Evolutionary conservation across 2,888 invertebrate genomes (phyloP).

Genomic region (Oscheius sp.): DNA sequence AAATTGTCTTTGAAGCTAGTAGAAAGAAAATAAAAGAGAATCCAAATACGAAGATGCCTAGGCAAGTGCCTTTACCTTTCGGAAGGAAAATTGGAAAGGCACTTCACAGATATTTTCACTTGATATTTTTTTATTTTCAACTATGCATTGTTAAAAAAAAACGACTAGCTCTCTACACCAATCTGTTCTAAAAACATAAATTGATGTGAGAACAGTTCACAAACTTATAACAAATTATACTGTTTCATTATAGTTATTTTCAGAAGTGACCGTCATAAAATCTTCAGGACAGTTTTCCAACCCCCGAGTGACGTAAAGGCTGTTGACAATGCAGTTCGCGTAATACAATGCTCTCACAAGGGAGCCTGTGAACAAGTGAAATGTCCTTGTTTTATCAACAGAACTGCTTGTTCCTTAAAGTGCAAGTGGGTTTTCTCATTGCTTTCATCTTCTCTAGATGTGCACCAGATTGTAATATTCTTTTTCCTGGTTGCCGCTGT

Average conservation of each 20-base stretch:
- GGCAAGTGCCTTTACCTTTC: too few relatives aligned
- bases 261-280: neutral
- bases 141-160: too few relatives aligned
- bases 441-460: constrained; percentile 1
- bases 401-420: constrained; percentile 9
- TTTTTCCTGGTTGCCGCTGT: constrained; percentile 30
- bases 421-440: constrained; percentile 17
- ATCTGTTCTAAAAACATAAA: too few relatives aligned
- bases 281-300: neutral
- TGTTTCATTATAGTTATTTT: neutral
- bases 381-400: constrained; percentile 6
- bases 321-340: neutral
- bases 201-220: too few relatives aligned
- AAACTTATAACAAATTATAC: too few relatives aligned
- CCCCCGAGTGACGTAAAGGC: neutral
- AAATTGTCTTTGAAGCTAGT: too few relatives aligned
- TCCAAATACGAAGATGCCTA: too few relatives aligned
- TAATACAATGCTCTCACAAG: constrained; percentile 12
- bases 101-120: too few relatives aligned
- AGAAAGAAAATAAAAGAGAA: too few relatives aligned
- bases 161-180: too few relatives aligned
- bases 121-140: too few relatives aligned
- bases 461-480: neutral
- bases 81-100: too few relatives aligned
- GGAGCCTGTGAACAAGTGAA: neutral